Conservation (phyloP, 2,113 vertebrate genomes). For the Sorex araneus region DNA sequence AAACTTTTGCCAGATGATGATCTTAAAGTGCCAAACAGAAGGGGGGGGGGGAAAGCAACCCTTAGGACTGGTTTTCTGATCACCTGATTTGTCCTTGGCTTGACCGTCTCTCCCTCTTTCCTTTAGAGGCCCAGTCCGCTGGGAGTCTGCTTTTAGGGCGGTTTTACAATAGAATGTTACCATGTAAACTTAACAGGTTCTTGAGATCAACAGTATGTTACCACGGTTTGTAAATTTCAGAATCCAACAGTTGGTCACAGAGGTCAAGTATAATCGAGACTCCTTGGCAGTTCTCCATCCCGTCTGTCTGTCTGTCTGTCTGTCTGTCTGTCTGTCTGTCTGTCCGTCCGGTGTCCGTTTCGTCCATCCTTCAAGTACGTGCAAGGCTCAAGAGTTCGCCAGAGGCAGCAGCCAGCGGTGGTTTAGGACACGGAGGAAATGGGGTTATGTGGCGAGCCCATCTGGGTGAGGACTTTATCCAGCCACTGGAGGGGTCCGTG, state of each 20-base stretch:
- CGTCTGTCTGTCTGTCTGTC: too few species aligned
- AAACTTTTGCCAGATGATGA: conserved; percentile 75
- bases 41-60: conserved; percentile 59
- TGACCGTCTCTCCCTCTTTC: conserved; percentile 77
- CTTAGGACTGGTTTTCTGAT: conserved; percentile 41
- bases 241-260: conserved; percentile 97
- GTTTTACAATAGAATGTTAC: conserved; percentile 89
- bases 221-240: conserved; percentile 77
- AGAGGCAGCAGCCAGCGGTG: conserved; percentile 83
- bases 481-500: conserved; percentile 99
- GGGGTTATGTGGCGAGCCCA: conserved; percentile 99
- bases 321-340: conserved; percentile 84
- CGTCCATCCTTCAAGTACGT: conserved; percentile 96
- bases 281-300: conserved; percentile 90
- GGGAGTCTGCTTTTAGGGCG: conserved; percentile 79
- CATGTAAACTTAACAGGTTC: conserved; percentile 91
- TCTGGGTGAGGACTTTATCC: conserved; percentile 99
- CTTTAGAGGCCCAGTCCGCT: conserved; percentile 80
- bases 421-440: conserved; percentile 98
- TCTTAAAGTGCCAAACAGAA: conserved; percentile 73
- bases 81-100: conserved; percentile 78
- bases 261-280: conserved; percentile 97
- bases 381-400: conserved; percentile 90
- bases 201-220: conserved; percentile 85
- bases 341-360: conserved; percentile 89